These are phyloP conservation scores for Lampris incognitus DNA, from an alignment of 2,113 vertebrate genomes.

Conservation along the genomic window DNA sequence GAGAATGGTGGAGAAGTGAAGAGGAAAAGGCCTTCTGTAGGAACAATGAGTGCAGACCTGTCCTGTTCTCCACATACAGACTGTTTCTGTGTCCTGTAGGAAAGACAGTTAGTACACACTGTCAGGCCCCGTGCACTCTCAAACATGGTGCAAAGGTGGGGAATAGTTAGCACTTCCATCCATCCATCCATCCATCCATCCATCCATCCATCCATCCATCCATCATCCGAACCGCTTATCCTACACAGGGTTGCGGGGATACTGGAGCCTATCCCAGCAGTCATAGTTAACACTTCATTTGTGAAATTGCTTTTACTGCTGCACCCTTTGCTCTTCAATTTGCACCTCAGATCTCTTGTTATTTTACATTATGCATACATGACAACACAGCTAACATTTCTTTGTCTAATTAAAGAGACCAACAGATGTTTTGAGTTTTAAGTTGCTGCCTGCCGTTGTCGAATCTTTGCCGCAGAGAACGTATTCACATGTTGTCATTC, in stretches of 20 bases:
- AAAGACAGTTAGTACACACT: too few relatives aligned
- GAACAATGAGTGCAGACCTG: neutral
- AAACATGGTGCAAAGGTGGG: too few relatives aligned
- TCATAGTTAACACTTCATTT: neutral
- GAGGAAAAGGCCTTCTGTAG: neutral
- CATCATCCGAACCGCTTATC: too few relatives aligned
- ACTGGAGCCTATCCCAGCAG: too few relatives aligned
- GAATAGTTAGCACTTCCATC: too few relatives aligned
- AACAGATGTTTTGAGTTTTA: conserved; percentile 63
- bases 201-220: too few relatives aligned
- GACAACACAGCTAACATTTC: conserved; percentile 28
- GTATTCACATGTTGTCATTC: conserved; percentile 42
- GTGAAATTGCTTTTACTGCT: neutral
- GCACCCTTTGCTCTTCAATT: conserved; percentile 18
- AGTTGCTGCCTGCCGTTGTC: conserved; percentile 21
- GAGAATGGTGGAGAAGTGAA: conserved; percentile 12
- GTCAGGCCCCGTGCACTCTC: too few relatives aligned
- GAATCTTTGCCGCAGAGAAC: conserved; percentile 13
- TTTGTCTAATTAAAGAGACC: conserved; percentile 53
- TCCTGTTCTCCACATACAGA: too few relatives aligned
- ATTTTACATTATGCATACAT: conserved; percentile 5
- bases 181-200: too few relatives aligned
- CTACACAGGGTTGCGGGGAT: too few relatives aligned
- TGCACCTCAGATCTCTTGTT: conserved; percentile 19
- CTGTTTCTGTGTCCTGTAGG: too few relatives aligned